A percentile compares a stretch with the other conserved stretches of the same genome.
Conservation (phyloP, 2,888 invertebrate genomes). For the Macaria liturata region DNA sequence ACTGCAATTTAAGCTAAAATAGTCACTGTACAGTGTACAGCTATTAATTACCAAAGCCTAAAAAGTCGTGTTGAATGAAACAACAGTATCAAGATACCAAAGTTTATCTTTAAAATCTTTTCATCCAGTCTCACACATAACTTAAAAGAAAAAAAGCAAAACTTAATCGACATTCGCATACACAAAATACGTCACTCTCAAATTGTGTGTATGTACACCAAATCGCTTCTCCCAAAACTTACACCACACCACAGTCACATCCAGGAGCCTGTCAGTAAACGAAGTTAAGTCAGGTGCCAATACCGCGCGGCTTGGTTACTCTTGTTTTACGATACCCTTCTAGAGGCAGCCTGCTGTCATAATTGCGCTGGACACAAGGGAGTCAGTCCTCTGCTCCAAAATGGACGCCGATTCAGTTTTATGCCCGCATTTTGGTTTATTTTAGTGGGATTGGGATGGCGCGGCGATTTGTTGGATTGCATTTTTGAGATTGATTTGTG, state of each 20-base stretch:
- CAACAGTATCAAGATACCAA: too few relatives aligned
- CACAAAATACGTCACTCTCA: neutral
- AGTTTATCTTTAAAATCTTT: too few relatives aligned
- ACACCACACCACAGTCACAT: conserved; percentile 37
- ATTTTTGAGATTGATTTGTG: neutral
- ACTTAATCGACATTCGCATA: too few relatives aligned
- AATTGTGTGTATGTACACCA: neutral
- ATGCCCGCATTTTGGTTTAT: conserved; percentile 10
- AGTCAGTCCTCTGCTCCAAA: conserved; percentile 22
- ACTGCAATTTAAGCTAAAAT: too few relatives aligned
- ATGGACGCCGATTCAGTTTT: conserved; percentile 16
- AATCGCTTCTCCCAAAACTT: conserved; percentile 34
- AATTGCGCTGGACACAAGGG: conserved; percentile 29
- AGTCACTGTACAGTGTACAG: too few relatives aligned
- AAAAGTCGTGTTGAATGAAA: too few relatives aligned
- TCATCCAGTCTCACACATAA: too few relatives aligned
- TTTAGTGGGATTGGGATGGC: conserved; percentile 2
- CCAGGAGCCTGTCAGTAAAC: conserved; percentile 56
- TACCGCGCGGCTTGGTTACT: conserved; percentile 57
- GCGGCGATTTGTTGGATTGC: neutral
- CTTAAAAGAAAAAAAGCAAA: too few relatives aligned
- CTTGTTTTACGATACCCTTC: conserved; percentile 51
- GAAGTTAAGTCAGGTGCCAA: conserved; percentile 72
- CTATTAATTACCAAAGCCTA: too few relatives aligned
- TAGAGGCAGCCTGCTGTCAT: conserved; percentile 32